Evolutionary conservation across 2,888 invertebrate species (phyloP).

Genomic region (Cheiracanthium punctorium): DNA sequence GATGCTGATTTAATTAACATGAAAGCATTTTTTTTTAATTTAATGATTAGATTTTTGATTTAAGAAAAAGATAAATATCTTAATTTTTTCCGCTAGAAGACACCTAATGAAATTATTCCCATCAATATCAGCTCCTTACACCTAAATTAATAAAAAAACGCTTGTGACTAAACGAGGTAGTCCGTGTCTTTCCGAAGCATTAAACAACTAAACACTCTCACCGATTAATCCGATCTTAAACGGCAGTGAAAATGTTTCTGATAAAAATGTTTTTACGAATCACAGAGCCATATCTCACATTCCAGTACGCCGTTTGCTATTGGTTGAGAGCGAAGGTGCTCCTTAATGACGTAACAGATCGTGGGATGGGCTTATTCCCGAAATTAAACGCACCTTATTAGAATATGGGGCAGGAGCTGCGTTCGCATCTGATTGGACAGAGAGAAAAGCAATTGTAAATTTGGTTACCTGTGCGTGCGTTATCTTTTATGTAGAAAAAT

Average conservation of each 20-base stretch:
- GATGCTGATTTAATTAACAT: too few species aligned
- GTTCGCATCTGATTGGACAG: constrained; percentile 52
- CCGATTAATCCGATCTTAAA: constrained; percentile 67
- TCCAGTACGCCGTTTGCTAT: constrained; percentile 25
- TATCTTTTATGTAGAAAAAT: constrained; percentile 1
- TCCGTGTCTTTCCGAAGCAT: constrained; percentile 61
- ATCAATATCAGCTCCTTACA: too few species aligned
- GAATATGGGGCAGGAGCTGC: constrained; percentile 43
- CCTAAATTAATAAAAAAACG: constrained; percentile 39
- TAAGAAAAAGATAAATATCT: too few species aligned
- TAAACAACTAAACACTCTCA: constrained; percentile 66
- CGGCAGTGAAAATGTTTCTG: constrained; percentile 68
- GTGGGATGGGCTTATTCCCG: constrained; percentile 62
- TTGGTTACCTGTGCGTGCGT: constrained; percentile 31
- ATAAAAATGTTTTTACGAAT: constrained; percentile 67
- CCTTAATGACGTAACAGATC: constrained; percentile 66
- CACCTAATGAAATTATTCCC: too few species aligned
- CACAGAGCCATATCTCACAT: constrained; percentile 43
- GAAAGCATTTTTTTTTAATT: too few species aligned
- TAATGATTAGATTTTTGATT: too few species aligned
- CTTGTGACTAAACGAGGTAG: constrained; percentile 25
- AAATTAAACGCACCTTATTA: constrained; percentile 69
- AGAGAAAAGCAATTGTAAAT: constrained; percentile 58
- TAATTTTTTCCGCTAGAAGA: too few species aligned
- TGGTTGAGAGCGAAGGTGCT: constrained; percentile 46